phyloP scores from a whole-genome alignment of 2,888 invertebrate genomes.

The Volucella inanis region DNA sequence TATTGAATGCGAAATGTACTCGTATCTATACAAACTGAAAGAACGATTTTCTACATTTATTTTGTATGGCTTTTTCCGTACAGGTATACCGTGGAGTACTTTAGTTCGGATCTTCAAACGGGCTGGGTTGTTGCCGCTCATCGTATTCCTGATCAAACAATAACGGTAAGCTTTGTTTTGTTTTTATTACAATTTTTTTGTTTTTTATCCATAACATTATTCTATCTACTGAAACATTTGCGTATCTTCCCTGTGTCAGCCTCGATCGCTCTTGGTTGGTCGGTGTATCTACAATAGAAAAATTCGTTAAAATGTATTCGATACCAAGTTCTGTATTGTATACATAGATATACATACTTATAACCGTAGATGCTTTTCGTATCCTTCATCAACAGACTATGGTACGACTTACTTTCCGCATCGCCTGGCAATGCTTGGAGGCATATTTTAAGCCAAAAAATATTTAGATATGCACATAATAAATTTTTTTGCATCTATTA shows the following conservation, averaged over 20 bases:
- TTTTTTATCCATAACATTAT: slow-evolving; percentile 49
- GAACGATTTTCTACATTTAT: slow-evolving; percentile 49
- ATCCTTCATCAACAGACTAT: slow-evolving; percentile 20
- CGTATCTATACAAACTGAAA: slow-evolving; percentile 24
- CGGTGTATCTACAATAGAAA: slow-evolving; percentile 14
- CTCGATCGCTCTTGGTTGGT: background rate
- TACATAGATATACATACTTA: slow-evolving; percentile 6
- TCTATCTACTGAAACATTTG: slow-evolving; percentile 60
- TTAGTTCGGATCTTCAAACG: slow-evolving; percentile 89
- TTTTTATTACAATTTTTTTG: slow-evolving; percentile 24
- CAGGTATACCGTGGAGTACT: slow-evolving; percentile 91
- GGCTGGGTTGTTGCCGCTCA: slow-evolving; percentile 90
- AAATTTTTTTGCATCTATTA: slow-evolving; percentile 68
- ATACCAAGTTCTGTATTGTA: background rate
- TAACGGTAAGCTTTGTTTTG: slow-evolving; percentile 84
- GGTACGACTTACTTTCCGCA: slow-evolving; percentile 64
- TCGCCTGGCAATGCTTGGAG: slow-evolving; percentile 51
- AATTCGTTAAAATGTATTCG: slow-evolving; percentile 31
- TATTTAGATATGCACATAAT: slow-evolving; percentile 75
- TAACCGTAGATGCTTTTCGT: slow-evolving; percentile 1
- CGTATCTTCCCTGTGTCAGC: slow-evolving; percentile 22
- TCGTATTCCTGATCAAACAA: slow-evolving; percentile 87
- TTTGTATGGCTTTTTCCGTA: slow-evolving; percentile 25
- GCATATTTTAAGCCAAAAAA: slow-evolving; percentile 58
- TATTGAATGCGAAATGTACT: slow-evolving; percentile 72